phyloP scores from a whole-genome alignment of 92 coral and sea anemone species.

The Siderastrea siderea region DNA sequence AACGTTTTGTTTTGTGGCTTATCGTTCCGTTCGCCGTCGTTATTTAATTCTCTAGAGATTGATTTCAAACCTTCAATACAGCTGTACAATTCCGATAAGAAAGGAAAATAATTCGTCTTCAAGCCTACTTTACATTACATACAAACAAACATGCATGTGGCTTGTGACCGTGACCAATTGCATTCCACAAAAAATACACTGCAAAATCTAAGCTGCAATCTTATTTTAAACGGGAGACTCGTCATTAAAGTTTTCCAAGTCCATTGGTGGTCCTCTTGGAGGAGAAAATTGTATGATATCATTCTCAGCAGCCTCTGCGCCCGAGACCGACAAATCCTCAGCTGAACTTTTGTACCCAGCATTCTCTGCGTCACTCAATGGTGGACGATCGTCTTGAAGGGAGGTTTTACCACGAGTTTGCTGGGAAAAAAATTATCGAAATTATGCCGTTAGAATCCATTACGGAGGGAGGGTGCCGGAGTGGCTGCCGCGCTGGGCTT shows the following conservation, averaged over 20 bases:
- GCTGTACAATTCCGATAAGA: no score
- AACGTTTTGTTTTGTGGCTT: no score
- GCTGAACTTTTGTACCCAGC: conserved; percentile 47
- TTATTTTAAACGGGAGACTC: conserved; percentile 7
- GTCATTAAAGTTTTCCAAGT: not conserved
- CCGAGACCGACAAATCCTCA: conserved; percentile 1
- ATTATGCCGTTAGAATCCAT: not conserved
- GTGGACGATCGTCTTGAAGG: not conserved
- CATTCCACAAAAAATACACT: not conserved
- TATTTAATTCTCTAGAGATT: no score
- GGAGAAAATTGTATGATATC: not conserved
- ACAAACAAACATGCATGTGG: not conserved
- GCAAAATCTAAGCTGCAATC: not conserved
- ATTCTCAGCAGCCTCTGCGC: not conserved
- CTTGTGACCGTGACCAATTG: not conserved
- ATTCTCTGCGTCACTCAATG: conserved; percentile 19
- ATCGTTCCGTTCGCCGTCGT: no score
- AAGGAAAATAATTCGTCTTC: not conserved
- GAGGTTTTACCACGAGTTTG: not conserved
- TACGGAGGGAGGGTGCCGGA: no score
- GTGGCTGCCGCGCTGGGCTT: no score
- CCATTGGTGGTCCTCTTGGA: not conserved
- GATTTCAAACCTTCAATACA: no score
- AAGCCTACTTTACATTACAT: not conserved
- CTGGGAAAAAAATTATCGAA: not conserved